These are phyloP conservation scores for Daphoenositta chrysoptera DNA, from an alignment of 2,113 vertebrate species.

Conservation along the genomic window DNA sequence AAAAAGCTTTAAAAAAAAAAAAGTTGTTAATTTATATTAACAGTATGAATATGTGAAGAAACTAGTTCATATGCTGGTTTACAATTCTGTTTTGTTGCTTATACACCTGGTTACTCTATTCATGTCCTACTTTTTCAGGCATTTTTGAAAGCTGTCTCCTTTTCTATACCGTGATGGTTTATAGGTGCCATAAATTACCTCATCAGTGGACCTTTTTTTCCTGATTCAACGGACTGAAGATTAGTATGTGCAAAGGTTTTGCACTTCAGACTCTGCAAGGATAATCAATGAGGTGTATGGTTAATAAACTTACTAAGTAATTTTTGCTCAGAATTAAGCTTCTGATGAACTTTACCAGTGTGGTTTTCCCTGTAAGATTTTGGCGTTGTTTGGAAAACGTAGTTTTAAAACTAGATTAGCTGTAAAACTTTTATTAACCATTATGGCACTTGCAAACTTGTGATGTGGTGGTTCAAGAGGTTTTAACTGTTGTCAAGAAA, in stretches of 20 bases:
- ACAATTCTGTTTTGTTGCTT: not conserved
- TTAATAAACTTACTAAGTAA: not conserved
- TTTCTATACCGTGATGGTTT: not conserved
- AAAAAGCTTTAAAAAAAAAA: not conserved
- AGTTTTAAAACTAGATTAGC: not conserved
- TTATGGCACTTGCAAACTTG: not conserved
- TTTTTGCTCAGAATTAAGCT: not conserved
- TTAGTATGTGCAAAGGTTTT: not conserved
- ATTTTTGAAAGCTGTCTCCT: not conserved
- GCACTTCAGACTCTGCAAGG: not conserved
- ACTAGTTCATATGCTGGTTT: not conserved
- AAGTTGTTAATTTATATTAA: no score
- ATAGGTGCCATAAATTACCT: not conserved
- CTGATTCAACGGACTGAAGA: not conserved
- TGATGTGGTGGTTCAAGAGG: not conserved
- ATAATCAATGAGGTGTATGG: not conserved
- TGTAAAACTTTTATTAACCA: not conserved
- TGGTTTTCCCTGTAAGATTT: not conserved
- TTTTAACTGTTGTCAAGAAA: not conserved
- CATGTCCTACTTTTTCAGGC: not conserved
- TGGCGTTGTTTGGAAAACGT: not conserved
- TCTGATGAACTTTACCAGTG: not conserved
- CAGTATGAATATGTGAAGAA: not conserved
- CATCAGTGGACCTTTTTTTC: not conserved
- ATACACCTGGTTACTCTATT: not conserved